Percentiles rank a stretch among this genome's conserved stretches.
Conservation (phyloP, 2,113 vertebrate species). For the Thomomys bottae region DNA sequence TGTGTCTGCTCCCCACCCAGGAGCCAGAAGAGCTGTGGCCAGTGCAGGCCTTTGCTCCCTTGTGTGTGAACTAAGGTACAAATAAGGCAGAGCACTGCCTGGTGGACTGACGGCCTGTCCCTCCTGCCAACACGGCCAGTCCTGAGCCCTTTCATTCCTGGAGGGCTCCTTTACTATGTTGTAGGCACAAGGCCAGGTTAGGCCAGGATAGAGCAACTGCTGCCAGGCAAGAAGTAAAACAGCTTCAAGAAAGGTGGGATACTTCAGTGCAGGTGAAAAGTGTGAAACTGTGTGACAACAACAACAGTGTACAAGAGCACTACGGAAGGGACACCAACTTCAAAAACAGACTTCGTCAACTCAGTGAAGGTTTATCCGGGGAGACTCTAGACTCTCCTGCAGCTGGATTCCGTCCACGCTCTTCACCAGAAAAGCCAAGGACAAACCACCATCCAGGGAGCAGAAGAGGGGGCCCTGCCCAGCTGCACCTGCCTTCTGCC, state of each 20-base stretch:
- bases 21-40: neutral
- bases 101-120: no score
- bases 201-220: neutral
- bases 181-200: neutral
- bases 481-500: fast-evolving
- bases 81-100: fast-evolving
- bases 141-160: neutral
- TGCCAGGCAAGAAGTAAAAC: neutral
- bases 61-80: neutral
- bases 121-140: no score
- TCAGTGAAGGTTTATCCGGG: neutral
- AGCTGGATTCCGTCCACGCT: neutral
- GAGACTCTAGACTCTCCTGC: no score
- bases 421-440: neutral
- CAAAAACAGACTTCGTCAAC: neutral
- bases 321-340: neutral
- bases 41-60: neutral
- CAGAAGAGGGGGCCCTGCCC: neutral
- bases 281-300: fast-evolving
- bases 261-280: neutral
- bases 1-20: neutral
- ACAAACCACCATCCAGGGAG: neutral
- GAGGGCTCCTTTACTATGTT: neutral
- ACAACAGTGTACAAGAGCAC: neutral
- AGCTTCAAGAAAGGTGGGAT: neutral